These are phyloP conservation scores for Emydura subglobosa DNA, from an alignment of 2,113 vertebrate genomes.

Conservation along the genomic window DNA sequence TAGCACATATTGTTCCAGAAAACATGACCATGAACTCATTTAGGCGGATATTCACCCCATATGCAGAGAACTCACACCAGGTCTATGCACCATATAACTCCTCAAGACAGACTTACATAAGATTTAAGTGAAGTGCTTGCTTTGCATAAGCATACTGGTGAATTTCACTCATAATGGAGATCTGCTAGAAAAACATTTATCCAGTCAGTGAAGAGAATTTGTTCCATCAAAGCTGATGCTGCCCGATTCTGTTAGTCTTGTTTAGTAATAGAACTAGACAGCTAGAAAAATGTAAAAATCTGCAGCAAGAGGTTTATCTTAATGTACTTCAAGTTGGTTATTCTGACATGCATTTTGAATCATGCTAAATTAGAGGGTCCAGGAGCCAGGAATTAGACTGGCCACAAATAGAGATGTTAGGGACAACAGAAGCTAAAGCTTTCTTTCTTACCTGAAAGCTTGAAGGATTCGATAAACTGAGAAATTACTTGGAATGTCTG, in stretches of 20 bases:
- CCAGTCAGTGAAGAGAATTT: neutral
- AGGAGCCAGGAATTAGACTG: neutral
- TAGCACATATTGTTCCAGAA: neutral
- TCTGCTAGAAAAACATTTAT: neutral
- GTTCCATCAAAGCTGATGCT: neutral
- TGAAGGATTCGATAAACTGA: neutral
- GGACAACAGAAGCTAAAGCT: neutral
- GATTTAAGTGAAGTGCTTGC: neutral
- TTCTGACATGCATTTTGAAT: neutral
- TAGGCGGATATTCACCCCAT: neutral
- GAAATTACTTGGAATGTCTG: neutral
- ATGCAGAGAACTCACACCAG: neutral
- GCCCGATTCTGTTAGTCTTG: neutral
- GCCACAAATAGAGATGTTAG: neutral
- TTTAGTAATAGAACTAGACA: neutral
- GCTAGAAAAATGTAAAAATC: neutral
- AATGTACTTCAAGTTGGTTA: neutral
- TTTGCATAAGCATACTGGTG: neutral
- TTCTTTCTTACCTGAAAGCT: neutral
- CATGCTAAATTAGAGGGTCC: neutral
- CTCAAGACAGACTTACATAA: neutral
- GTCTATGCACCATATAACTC: neutral
- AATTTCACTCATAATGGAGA: neutral
- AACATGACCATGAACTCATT: neutral
- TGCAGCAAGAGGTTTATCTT: neutral